Conservation (phyloP, 2,113 vertebrate genomes). For the Trichomycterus rosablanca region DNA sequence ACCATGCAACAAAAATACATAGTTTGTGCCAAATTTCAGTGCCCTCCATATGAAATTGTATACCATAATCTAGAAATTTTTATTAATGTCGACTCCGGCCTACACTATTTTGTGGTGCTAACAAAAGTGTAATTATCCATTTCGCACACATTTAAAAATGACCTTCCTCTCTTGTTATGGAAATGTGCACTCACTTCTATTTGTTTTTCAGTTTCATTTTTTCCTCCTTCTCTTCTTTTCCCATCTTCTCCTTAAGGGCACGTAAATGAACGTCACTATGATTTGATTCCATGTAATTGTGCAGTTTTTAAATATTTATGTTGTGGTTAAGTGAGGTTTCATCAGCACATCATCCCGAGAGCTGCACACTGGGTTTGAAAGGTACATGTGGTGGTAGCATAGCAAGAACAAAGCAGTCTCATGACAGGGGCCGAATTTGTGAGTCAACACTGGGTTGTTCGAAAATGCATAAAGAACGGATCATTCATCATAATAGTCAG, state of each 20-base stretch:
- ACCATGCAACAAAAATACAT: no score
- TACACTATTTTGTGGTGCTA: no score
- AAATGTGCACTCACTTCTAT: slow-evolving; percentile 31
- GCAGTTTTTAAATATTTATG: slow-evolving; percentile 63
- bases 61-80: no score
- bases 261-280: slow-evolving; percentile 52
- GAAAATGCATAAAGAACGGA: slow-evolving; percentile 51
- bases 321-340: slow-evolving; percentile 49
- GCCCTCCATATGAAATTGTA: no score
- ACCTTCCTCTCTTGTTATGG: no score
- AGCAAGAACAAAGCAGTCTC: slow-evolving; percentile 47
- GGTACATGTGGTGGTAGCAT: slow-evolving; percentile 53
- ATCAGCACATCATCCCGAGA: slow-evolving; percentile 49
- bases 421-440: slow-evolving; percentile 55
- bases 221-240: background rate
- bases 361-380: slow-evolving; percentile 48
- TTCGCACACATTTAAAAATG: no score
- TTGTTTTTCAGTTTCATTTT: slow-evolving; percentile 18
- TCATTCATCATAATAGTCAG: slow-evolving; percentile 52
- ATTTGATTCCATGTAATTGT: slow-evolving; percentile 64
- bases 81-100: no score
- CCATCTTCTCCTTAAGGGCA: slow-evolving; percentile 3
- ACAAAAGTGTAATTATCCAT: no score
- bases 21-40: no score
- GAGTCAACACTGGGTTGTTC: slow-evolving; percentile 44